Evolutionary conservation across 2,797 vertebrate species (phyloP).

Genomic region (Capromys pilorides): DNA sequence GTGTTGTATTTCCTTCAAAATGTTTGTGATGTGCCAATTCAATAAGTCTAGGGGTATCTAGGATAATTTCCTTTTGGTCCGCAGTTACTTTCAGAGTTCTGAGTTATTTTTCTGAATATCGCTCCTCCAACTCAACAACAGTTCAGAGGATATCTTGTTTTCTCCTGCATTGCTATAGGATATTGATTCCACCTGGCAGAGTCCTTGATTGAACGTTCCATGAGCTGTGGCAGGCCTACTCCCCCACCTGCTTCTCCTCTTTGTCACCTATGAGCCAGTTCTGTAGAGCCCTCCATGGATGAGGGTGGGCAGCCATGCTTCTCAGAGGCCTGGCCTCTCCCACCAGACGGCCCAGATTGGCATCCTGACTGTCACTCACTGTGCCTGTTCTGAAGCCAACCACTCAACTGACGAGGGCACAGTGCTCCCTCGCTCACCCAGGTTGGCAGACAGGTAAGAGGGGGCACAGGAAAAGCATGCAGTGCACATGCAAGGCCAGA

Average conservation of each 20-base stretch:
- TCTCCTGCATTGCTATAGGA: neutral
- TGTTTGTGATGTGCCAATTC: neutral
- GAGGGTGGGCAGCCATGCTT: neutral
- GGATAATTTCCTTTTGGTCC: neutral
- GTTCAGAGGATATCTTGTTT: neutral
- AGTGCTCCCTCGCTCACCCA: neutral
- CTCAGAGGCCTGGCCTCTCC: neutral
- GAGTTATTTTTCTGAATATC: neutral
- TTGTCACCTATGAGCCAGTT: neutral
- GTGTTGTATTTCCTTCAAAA: neutral
- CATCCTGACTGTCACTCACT: neutral
- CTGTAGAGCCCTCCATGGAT: neutral
- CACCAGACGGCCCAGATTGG: neutral
- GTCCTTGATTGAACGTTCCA: neutral
- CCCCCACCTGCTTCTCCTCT: neutral
- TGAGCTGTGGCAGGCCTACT: neutral
- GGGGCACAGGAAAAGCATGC: neutral
- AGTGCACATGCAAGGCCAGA: neutral
- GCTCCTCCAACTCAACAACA: neutral
- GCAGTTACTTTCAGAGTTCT: neutral
- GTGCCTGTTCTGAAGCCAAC: neutral
- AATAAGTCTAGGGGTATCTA: neutral
- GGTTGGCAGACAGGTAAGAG: neutral
- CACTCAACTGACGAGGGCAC: neutral
- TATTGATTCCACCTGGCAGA: neutral